phyloP scores from a whole-genome alignment of 2,113 vertebrate genomes.

The Muntiacus reevesi region DNA sequence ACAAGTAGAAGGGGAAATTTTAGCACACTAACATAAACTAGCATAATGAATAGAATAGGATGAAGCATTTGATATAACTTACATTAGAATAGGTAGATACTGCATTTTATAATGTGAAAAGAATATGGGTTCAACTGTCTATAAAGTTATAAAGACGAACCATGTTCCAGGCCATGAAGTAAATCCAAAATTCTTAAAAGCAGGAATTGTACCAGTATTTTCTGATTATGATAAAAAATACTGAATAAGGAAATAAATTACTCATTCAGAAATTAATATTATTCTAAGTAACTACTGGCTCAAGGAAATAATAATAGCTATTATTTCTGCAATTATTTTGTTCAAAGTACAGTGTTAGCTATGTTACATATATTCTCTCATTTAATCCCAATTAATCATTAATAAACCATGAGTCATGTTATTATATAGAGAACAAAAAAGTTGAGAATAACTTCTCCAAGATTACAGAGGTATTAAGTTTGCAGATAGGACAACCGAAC shows the following conservation, averaged over 20 bases:
- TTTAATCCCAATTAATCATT: conserved; percentile 39
- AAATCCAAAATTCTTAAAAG: conserved; percentile 30
- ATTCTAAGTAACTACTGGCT: conserved; percentile 24
- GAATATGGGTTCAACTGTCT: not conserved
- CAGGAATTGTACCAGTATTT: not conserved
- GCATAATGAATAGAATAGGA: conserved; percentile 31
- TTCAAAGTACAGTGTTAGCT: conserved; percentile 11
- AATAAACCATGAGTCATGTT: not conserved
- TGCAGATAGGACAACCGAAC: not conserved
- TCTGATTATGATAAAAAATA: conserved; percentile 24
- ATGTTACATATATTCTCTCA: not conserved
- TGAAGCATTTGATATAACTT: conserved; percentile 35
- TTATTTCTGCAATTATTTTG: conserved; percentile 30
- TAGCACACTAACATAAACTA: conserved; percentile 33
- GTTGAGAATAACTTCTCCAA: not conserved
- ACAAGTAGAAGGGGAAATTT: conserved; percentile 32
- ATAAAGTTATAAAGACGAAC: conserved; percentile 41
- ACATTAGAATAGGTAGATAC: not conserved
- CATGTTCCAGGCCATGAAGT: not conserved
- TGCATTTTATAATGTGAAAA: conserved; percentile 34
- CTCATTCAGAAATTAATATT: conserved; percentile 31
- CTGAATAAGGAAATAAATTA: not conserved
- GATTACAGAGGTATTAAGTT: conserved; percentile 13
- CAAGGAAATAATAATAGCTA: not conserved
- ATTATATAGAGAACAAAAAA: conserved; percentile 24